phyloP scores from a whole-genome alignment of 2,797 vertebrate species.

The Syndactyla subalaris region DNA sequence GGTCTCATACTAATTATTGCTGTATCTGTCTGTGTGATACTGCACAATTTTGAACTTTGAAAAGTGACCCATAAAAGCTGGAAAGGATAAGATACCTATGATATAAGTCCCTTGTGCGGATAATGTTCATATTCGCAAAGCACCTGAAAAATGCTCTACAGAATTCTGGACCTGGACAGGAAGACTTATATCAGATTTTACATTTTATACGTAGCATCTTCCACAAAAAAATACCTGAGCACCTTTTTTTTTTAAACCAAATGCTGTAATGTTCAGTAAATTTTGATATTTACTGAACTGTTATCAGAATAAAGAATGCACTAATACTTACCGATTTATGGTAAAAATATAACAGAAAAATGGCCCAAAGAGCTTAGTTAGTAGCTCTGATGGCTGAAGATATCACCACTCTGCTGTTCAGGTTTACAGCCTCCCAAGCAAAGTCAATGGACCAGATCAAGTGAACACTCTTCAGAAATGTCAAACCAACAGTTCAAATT shows the following conservation, averaged over 20 bases:
- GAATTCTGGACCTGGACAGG: not conserved
- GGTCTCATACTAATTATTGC: not conserved
- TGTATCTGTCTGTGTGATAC: not conserved
- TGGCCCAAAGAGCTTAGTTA: accelerated
- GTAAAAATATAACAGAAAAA: not conserved
- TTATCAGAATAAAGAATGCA: not conserved
- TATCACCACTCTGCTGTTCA: not conserved
- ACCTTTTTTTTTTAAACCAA: not conserved
- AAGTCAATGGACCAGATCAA: conserved; percentile 5
- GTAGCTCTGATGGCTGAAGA: not conserved
- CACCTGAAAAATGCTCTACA: not conserved
- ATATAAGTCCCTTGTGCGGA: not conserved
- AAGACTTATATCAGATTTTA: not conserved
- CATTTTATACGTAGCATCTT: not conserved
- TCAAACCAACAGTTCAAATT: conserved; percentile 31
- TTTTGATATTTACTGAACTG: not conserved
- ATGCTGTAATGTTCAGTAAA: not conserved
- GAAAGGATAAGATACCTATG: not conserved
- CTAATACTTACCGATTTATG: not conserved
- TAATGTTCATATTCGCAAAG: not conserved
- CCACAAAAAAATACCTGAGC: not conserved
- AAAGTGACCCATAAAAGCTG: not conserved
- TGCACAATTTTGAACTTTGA: not conserved
- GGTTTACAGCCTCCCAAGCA: not conserved
- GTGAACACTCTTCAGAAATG: conserved; percentile 15